Base-by-base conservation (phyloP, 2,113 vertebrate genomes). In the Centropus unirufus region DNA sequence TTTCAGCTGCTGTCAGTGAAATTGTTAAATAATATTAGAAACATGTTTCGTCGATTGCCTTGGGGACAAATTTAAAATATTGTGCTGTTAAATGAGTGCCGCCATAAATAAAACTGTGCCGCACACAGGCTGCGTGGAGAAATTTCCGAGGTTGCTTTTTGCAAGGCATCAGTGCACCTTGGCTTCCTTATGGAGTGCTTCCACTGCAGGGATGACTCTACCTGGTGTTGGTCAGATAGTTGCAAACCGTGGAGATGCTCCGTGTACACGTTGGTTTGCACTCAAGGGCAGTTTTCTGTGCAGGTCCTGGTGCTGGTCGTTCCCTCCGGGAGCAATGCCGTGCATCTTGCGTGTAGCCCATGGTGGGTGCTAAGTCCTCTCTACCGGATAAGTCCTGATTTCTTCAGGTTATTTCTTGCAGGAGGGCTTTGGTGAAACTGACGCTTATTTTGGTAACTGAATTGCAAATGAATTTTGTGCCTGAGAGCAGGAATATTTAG, bases 1-100 rank as follows among this genome's bases (percentile, higher is more conserved):
- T 89, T 75, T 92, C 69, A 89, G 57, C 73, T 0, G 1, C 83
- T 75, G 61, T 90, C 86, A 69, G 86, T 94, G 78, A 75, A 68
- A 81, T 40, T 88, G 82, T 86, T 95, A 75, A 93, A 70, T 36
- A 75, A 36, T 49, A 29, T 90, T 81, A 92, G 82, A 82, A 89
- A 61, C 3, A 24, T 68, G 63, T 92, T 96, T 90, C 86, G 79
- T 77, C 82, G 36, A 44, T 64, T 86, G 83, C 79, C 94, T 94
- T 67, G 61, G 92, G 90, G 85, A 90, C 64, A 49, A 72, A 83
- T 52, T 2, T 83, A 64, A 82, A 90, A 75, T 40, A 39, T 11
- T 55, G 40, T 57, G 32, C 76, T 88, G 72, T 46, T 91, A 70
- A 91, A 51, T 0, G 10, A 1, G 3, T 26, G 42, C 63, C 87